Base-by-base conservation (phyloP, 2,888 invertebrate genomes). In the Glaucopsyche alexis region DNA sequence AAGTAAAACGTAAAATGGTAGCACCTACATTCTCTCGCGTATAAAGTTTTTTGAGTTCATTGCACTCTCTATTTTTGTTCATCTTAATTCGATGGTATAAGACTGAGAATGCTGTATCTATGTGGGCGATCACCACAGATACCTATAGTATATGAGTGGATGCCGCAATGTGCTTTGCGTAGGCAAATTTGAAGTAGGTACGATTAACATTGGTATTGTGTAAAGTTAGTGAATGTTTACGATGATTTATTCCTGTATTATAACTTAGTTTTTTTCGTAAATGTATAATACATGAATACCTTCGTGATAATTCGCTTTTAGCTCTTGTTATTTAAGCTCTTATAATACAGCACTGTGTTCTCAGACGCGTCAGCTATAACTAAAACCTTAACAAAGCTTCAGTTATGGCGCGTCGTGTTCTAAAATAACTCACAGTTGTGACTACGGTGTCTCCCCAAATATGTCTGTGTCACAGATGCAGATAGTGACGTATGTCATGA, bases 401-500 rank as follows among this genome's bases (percentile, higher is more conserved):
- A 8, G 2, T 42, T 42, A 42, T 6, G 42, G 7, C 42, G 42
- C 42, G 42, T 42, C 42, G 42, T 42, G 2, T 19, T 55, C 19
- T 55, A 55, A 55, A 19, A 55, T 55, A 55, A 11, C 5, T 55
- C 60, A 14, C 60, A 13, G 29, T 38, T 7, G 9, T 19, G 55
- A 7, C 5, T 50, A 6, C 13, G 29, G 11, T 38, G 13, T 60
- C 29, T 1, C 4, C 47, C 47, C 13, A 2, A 13, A 47, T 60
- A 38, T 60, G 29, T 60, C 60, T 60, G 60, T 55, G 52, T 60
- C 29, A 60, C 88, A 89, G 89, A 89, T 90, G 89, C 89, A 90
- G 90, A 90, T 88, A 87, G 81, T 82, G 83, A 83, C 87, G 87
- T 86, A 85, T 86, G 88, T 86, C 89, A 85, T 85, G 88, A 87